Evolutionary conservation across 2,888 invertebrate genomes (phyloP), one percentile per base, ranked within the genome.

Genomic region (Aspidiotus rigidus): DNA sequence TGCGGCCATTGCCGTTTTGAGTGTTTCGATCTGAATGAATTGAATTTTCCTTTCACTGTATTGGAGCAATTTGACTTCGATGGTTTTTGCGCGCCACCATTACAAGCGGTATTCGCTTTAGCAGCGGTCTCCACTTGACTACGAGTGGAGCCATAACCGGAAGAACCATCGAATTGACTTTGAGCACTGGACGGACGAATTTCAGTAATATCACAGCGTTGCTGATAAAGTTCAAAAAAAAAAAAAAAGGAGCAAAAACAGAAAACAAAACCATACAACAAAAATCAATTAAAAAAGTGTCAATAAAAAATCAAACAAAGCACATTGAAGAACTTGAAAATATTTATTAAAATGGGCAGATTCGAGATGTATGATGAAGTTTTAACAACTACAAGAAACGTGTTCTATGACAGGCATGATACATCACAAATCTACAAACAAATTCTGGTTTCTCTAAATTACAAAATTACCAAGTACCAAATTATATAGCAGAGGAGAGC

Each of bases 91-190:
- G 11, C n/a, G 5, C 28, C 28, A 28, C 28, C 28, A 28, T 28
- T 28, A 5, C 28, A 28, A 5, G 28, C 28, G 28, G 28, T 28
- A 28, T 5, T 28, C 3, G 57, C 28, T 15, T 15, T 11, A n/a
- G 8, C 40, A 7, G n/a, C n/a, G 11, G 13, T 70, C 62, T 10
- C 44, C 63, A 54, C 53, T 53, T 74, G 74, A 71, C 74, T 76
- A 66, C 80, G 77, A 49, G 81, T 80, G 17, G 81, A 81, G 61
- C 81, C 81, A 74, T 81, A 81, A 63, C 81, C 81, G 62, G 80
- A 81, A 62, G 80, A 80, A 42, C 77, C 79, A 41, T 73, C 74
- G 71, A 77, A 77, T 64, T 77, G 77, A 73, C 79, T 79, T 70
- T 78, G 75, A 71, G 78, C 77, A 74, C 79, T 79, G 13, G 78